A percentile compares a stretch with the other conserved stretches of the same genome.
Evolutionary conservation across 2,888 invertebrate genomes (phyloP).

Genomic region (Periphyllus acericola): DNA sequence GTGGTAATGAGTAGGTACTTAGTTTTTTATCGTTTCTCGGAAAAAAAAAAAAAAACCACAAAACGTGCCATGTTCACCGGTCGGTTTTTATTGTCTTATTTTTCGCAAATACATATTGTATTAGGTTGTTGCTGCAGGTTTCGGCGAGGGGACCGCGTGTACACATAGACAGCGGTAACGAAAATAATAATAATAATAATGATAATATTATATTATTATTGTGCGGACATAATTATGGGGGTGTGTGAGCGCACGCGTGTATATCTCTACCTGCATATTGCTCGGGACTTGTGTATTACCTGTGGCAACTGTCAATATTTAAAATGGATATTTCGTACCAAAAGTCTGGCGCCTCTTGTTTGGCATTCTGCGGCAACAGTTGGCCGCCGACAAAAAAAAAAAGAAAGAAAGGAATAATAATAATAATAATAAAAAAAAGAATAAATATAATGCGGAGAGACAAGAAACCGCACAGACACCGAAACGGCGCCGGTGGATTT

Average conservation of each 20-base stretch:
- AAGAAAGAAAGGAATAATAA: slow-evolving; percentile 17
- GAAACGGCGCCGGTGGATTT: slow-evolving; percentile 61
- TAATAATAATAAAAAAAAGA: slow-evolving; percentile 10
- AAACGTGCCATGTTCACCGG: slow-evolving; percentile 27
- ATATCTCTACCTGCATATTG: slow-evolving; percentile 43
- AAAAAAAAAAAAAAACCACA: slow-evolving; percentile 9
- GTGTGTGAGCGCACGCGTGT: slow-evolving; percentile 52
- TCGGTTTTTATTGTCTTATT: slow-evolving; percentile 36
- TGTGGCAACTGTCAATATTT: slow-evolving; percentile 61
- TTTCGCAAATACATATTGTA: slow-evolving; percentile 36
- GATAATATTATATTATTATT: slow-evolving; percentile 58
- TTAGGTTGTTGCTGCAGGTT: neutral
- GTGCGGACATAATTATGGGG: slow-evolving; percentile 59
- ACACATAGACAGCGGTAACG: neutral
- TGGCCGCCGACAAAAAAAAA: slow-evolving; percentile 47
- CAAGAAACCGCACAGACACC: slow-evolving; percentile 59
- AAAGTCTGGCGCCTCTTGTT: slow-evolving; percentile 62
- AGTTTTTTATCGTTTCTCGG: slow-evolving; percentile 40
- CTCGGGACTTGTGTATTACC: slow-evolving; percentile 35
- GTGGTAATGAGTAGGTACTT: slow-evolving; percentile 12
- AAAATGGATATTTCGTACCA: slow-evolving; percentile 60
- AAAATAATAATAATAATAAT: slow-evolving; percentile 27
- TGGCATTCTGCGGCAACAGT: slow-evolving; percentile 60
- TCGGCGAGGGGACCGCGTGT: neutral
- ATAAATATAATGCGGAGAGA: slow-evolving; percentile 54